These are phyloP conservation scores for Tenthredo amoena DNA, from an alignment of 2,888 invertebrate species.

Conservation along the genomic window DNA sequence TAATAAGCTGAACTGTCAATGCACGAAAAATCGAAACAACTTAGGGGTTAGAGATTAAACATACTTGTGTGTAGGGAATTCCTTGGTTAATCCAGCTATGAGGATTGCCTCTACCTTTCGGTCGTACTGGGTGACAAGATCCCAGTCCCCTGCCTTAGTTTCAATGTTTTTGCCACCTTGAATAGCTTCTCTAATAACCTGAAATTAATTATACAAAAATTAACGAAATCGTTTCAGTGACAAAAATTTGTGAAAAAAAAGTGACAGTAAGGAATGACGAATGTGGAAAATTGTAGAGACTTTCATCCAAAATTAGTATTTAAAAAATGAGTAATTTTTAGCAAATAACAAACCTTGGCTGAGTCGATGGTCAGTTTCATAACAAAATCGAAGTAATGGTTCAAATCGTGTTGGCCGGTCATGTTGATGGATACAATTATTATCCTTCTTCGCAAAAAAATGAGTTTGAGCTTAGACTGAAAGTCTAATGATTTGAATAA, in stretches of 20 bases:
- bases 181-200: conserved; percentile 71
- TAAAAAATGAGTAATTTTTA: neutral
- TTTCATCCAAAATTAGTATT: neutral
- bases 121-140: conserved; percentile 91
- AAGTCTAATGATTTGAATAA: neutral
- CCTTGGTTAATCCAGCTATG: conserved; percentile 81
- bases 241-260: neutral
- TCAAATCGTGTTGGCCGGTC: conserved; percentile 63
- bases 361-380: conserved; percentile 69
- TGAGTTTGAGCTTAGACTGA: neutral
- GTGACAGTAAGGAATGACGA: neutral
- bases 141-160: conserved; percentile 84
- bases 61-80: conserved; percentile 84
- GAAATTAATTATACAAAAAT: conserved; percentile 11
- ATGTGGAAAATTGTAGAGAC: neutral
- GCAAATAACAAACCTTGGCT: conserved; percentile 66
- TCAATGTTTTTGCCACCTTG: conserved; percentile 74
- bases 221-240: neutral
- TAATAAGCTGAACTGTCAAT: neutral
- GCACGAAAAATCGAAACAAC: neutral
- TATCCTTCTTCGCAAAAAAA: neutral
- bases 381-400: conserved; percentile 69
- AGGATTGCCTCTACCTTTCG: conserved; percentile 87
- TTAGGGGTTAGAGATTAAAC: conserved; percentile 57
- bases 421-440: conserved; percentile 57